These are phyloP conservation scores for Silurus asotus DNA, from an alignment of 2,113 vertebrate genomes.

Conservation along the genomic window DNA sequence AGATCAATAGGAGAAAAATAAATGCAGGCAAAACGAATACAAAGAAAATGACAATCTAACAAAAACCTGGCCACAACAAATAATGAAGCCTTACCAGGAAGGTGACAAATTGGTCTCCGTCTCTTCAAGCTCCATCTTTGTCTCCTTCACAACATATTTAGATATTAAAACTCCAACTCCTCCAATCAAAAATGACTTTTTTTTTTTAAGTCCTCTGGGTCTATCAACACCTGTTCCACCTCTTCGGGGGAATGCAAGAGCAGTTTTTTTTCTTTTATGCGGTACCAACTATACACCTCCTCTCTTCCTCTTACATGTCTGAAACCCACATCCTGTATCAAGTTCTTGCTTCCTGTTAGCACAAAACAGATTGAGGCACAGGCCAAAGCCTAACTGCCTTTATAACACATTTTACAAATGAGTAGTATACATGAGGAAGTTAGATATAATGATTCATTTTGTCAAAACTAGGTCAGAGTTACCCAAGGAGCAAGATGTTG, in stretches of 20 bases:
- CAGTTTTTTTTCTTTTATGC: constrained; percentile 39
- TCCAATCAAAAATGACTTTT: background rate
- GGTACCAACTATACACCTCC: constrained; percentile 64
- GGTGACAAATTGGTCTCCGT: constrained; percentile 54
- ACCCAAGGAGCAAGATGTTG: no score
- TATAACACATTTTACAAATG: background rate
- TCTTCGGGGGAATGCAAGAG: constrained; percentile 49
- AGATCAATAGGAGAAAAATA: background rate
- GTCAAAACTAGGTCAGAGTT: background rate
- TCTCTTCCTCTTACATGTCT: constrained; percentile 62
- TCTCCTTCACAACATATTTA: constrained; percentile 61
- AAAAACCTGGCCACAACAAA: background rate
- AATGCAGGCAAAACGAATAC: background rate
- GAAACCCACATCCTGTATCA: constrained; percentile 75
- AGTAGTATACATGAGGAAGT: constrained; percentile 1
- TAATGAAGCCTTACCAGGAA: constrained; percentile 68
- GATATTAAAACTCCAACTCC: constrained; percentile 24
- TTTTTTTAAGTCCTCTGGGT: background rate
- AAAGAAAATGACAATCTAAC: background rate
- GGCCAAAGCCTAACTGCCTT: background rate
- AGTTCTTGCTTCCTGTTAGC: constrained; percentile 58
- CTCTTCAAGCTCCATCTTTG: constrained; percentile 71
- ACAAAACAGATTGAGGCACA: constrained; percentile 26
- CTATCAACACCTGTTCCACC: constrained; percentile 49
- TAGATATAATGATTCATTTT: constrained; percentile 21